Evolutionary conservation across 2,888 invertebrate genomes (phyloP).

Genomic region (Malthinus seriepunctatus): DNA sequence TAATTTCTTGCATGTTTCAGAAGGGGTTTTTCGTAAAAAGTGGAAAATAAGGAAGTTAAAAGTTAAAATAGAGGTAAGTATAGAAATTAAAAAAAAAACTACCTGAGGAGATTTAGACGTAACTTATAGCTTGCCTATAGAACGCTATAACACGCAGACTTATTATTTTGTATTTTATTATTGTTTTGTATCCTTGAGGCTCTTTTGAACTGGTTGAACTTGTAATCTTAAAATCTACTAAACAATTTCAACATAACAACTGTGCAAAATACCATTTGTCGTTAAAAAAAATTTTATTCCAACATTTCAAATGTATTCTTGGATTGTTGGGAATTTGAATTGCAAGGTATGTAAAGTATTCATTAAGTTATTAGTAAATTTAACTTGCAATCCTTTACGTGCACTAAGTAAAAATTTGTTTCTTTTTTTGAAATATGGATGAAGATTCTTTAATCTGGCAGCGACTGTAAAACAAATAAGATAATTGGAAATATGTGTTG

Average conservation of each 20-base stretch:
- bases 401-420: constrained; percentile 42
- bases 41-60: background rate
- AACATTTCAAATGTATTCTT: constrained; percentile 1
- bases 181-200: constrained; percentile 14
- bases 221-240: constrained; percentile 7
- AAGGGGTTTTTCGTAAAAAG: no score
- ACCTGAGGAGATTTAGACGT: background rate
- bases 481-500: constrained; percentile 55
- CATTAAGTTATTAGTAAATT: constrained; percentile 8
- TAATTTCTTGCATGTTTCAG: no score
- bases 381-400: constrained; percentile 13
- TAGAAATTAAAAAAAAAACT: background rate
- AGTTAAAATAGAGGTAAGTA: background rate
- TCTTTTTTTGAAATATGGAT: constrained; percentile 45
- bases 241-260: constrained; percentile 3
- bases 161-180: constrained; percentile 10
- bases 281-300: background rate
- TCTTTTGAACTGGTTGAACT: constrained; percentile 10
- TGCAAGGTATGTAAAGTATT: background rate
- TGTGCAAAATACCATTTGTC: constrained; percentile 4
- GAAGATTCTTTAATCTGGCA: constrained; percentile 52
- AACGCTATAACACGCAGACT: constrained; percentile 5
- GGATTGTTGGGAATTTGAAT: background rate
- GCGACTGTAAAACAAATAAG: constrained; percentile 52
- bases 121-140: constrained; percentile 2